A percentile compares a stretch with the other conserved stretches of the same genome.
Conservation (phyloP, 2,797 vertebrate genomes). For the Amazonetta brasiliensis region DNA sequence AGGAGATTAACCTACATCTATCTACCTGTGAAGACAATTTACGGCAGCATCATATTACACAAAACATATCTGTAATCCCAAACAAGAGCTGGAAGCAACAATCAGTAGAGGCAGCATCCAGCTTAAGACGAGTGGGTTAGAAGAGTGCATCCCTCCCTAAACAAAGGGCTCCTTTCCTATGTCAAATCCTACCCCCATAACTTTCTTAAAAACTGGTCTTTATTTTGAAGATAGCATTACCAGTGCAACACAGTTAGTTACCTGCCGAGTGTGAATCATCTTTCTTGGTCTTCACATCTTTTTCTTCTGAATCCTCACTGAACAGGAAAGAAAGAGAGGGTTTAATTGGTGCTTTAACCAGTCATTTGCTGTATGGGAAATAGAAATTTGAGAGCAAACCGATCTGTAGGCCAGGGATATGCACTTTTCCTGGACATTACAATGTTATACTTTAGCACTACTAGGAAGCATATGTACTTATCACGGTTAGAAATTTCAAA, state of each 20-base stretch:
- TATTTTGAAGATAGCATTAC: not conserved
- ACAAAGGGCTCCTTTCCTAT: not conserved
- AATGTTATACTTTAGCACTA: not conserved
- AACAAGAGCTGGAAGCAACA: not conserved
- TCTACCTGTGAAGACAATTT: not conserved
- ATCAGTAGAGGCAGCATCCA: not conserved
- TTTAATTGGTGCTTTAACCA: not conserved
- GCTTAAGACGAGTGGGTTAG: not conserved
- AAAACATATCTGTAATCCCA: not conserved
- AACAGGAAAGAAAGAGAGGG: not conserved
- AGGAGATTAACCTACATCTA: not conserved
- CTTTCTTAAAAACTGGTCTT: not conserved
- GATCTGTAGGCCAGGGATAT: not conserved
- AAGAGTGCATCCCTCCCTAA: not conserved
- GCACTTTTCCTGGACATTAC: not conserved
- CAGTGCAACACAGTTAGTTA: slow-evolving; percentile 56
- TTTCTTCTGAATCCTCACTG: slow-evolving; percentile 97
- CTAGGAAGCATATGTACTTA: not conserved
- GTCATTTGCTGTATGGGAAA: not conserved
- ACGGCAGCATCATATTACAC: accelerated
- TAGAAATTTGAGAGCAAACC: not conserved
- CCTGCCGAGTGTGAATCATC: slow-evolving; percentile 93
- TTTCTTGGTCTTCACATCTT: slow-evolving; percentile 94
- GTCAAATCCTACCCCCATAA: not conserved
- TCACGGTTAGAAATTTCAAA: not conserved